A percentile compares a stretch with the other conserved stretches of the same genome.
These are phyloP conservation scores for Callosobruchus maculatus DNA, from an alignment of 2,888 invertebrate species.

Conservation along the genomic window DNA sequence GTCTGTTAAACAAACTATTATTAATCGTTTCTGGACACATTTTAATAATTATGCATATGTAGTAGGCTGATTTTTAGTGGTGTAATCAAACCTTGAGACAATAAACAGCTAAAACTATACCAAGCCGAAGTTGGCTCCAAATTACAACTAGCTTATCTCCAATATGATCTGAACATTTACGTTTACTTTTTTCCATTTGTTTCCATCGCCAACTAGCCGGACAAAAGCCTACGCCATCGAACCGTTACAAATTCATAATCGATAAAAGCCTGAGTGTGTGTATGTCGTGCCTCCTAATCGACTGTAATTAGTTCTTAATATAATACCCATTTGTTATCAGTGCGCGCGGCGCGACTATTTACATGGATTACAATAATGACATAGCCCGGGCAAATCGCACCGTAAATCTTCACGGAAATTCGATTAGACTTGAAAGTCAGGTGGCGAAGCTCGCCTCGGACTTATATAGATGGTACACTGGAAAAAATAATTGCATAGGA, in stretches of 20 bases:
- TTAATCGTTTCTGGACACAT: too few species aligned
- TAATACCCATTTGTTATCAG: slow-evolving; percentile 15
- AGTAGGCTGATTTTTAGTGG: too few species aligned
- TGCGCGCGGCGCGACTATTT: slow-evolving; percentile 7
- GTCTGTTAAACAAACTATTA: too few species aligned
- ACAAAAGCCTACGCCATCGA: not conserved
- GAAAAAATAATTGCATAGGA: not conserved
- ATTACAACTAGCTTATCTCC: not conserved
- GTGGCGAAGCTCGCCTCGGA: not conserved
- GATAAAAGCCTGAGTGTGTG: slow-evolving; percentile 6
- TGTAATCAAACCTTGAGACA: too few species aligned
- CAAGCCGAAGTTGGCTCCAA: not conserved
- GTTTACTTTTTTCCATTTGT: not conserved
- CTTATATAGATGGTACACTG: not conserved
- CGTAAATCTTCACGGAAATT: slow-evolving; percentile 30
- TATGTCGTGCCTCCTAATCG: slow-evolving; percentile 7
- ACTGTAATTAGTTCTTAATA: slow-evolving; percentile 15
- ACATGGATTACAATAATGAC: slow-evolving; percentile 22
- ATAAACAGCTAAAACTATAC: too few species aligned
- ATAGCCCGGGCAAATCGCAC: slow-evolving; percentile 25
- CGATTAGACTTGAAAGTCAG: slow-evolving; percentile 21
- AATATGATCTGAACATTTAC: not conserved
- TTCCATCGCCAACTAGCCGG: not conserved
- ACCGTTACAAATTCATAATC: slow-evolving; percentile 7
- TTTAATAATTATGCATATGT: too few species aligned